Conservation (phyloP, 2,797 vertebrate genomes). For the Sebastes matsubarae region DNA sequence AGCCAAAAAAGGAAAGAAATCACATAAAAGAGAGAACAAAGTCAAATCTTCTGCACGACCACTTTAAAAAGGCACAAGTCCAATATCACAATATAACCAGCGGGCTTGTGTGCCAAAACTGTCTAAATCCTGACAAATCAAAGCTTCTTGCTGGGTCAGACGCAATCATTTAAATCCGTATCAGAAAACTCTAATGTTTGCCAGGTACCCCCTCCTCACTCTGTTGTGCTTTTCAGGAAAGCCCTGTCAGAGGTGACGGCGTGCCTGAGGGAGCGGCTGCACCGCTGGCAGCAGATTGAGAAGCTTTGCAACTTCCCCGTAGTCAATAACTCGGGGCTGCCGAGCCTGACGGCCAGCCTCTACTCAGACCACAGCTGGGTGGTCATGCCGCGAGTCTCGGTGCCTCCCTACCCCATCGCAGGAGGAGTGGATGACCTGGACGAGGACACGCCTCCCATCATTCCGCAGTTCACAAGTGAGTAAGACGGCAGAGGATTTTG, state of each 20-base stretch:
- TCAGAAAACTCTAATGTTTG: background rate
- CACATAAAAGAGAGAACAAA: background rate
- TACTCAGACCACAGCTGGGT: constrained; percentile 99
- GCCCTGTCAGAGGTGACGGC: constrained; percentile 95
- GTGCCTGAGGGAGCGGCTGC: constrained; percentile 94
- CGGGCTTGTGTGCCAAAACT: background rate
- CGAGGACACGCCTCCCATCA: constrained; percentile 96
- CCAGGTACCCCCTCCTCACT: background rate
- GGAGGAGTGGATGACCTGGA: constrained; percentile 98
- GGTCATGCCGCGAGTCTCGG: constrained; percentile 96
- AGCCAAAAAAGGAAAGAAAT: background rate
- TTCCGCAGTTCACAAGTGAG: constrained; percentile 94
- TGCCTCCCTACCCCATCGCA: constrained; percentile 96
- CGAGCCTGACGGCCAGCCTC: constrained; percentile 93
- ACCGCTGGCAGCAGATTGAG: constrained; percentile 99
- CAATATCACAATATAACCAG: background rate
- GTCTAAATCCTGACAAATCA: constrained; percentile 5
- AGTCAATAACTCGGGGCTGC: constrained; percentile 94
- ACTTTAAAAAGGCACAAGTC: background rate
- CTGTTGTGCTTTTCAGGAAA: constrained; percentile 82
- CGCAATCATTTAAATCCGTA: background rate
- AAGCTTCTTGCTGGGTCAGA: background rate
- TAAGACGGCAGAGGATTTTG: background rate
- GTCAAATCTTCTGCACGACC: background rate
- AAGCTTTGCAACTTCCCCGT: constrained; percentile 96